Conservation (phyloP, 1,140 invertebrate species). For the Drosophila bocki region DNA sequence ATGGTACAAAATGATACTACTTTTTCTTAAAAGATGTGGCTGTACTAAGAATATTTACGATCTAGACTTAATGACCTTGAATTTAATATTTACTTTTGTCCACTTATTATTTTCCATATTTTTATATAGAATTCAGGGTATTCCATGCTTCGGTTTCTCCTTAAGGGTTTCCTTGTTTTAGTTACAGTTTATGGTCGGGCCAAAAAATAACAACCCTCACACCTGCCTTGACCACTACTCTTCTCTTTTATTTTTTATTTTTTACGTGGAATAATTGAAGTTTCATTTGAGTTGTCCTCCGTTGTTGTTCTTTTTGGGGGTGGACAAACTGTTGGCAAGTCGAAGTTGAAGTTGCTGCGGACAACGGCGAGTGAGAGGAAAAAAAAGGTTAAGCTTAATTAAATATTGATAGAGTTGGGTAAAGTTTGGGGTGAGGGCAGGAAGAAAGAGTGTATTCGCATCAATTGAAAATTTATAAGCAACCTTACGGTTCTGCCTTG, state of each 20-base stretch:
- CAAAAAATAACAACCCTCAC: background rate
- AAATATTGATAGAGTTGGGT: constrained; percentile 73
- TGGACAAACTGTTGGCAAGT: constrained; percentile 20
- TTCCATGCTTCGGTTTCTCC: background rate
- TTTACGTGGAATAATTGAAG: constrained; percentile 84
- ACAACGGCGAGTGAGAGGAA: constrained; percentile 18
- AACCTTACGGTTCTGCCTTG: constrained; percentile 13
- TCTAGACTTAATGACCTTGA: background rate
- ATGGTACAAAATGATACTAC: background rate
- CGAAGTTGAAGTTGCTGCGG: constrained; percentile 51
- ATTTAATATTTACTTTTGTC: background rate
- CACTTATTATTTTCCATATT: background rate
- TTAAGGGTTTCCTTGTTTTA: constrained; percentile 16
- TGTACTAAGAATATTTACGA: no score
- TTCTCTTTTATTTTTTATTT: constrained; percentile 61
- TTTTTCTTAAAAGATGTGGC: no score
- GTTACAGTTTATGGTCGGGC: constrained; percentile 37
- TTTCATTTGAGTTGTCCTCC: constrained; percentile 74
- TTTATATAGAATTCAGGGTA: background rate
- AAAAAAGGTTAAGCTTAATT: constrained; percentile 76
- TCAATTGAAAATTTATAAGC: constrained; percentile 77
- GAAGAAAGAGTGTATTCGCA: constrained; percentile 9
- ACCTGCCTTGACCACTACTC: constrained; percentile 21
- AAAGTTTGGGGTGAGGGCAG: background rate
- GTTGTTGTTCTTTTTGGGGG: constrained; percentile 31